Conservation (phyloP, 2,113 vertebrate genomes). For the Phalacrocorax carbo region DNA sequence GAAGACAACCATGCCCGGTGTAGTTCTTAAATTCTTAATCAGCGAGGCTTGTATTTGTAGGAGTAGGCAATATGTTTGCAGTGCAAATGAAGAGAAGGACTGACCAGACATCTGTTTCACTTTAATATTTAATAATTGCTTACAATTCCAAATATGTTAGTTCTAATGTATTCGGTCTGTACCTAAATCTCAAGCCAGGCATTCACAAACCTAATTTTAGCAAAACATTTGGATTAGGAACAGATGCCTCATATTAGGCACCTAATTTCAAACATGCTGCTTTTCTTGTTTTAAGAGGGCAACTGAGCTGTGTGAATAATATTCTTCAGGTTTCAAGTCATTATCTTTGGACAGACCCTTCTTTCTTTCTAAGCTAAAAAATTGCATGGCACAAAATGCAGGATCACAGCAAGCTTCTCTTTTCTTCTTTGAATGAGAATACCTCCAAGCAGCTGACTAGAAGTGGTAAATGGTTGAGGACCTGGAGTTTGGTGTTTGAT, state of each 20-base stretch:
- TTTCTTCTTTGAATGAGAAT: background rate
- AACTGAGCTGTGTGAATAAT: background rate
- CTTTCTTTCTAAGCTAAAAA: background rate
- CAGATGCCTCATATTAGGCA: background rate
- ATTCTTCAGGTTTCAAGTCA: background rate
- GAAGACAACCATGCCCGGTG: fast-evolving
- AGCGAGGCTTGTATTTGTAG: background rate
- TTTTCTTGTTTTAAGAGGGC: background rate
- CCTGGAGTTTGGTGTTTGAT: background rate
- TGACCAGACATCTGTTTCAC: background rate
- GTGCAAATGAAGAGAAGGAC: background rate
- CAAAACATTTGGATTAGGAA: background rate
- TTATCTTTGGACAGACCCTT: background rate
- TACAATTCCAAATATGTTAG: background rate
- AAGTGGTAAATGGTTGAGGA: background rate
- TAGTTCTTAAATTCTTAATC: background rate
- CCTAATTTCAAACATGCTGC: background rate
- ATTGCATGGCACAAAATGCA: background rate
- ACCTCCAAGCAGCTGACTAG: background rate
- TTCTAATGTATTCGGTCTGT: background rate
- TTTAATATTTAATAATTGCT: background rate
- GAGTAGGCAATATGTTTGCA: background rate
- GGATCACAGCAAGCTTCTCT: background rate
- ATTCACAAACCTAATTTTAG: background rate
- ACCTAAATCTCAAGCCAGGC: background rate